phyloP scores from a whole-genome alignment of 1,140 invertebrate species.

The Helicoverpa armigera region DNA sequence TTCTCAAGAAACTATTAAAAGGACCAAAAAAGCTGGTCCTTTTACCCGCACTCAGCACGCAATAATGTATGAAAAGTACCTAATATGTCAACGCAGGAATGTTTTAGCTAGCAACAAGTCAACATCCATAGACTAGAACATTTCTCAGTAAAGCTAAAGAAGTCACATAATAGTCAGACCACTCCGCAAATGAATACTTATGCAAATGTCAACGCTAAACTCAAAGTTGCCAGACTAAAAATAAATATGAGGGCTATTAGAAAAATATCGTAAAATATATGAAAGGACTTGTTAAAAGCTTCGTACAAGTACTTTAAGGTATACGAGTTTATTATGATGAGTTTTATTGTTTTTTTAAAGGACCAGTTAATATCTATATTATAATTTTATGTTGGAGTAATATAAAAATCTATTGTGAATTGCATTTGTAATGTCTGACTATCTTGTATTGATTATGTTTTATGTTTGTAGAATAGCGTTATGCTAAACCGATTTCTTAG shows the following conservation, averaged over 20 bases:
- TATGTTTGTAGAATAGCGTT: too few species aligned
- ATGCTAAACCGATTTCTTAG: too few species aligned
- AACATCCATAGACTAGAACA: slow-evolving; percentile 7
- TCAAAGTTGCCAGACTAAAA: slow-evolving; percentile 15
- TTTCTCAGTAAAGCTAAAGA: slow-evolving; percentile 34
- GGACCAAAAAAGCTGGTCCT: neutral
- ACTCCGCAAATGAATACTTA: slow-evolving; percentile 33
- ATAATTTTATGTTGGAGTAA: too few species aligned
- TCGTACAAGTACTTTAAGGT: neutral
- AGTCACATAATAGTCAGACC: slow-evolving; percentile 23
- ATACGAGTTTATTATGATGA: neutral
- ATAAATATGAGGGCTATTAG: slow-evolving; percentile 2
- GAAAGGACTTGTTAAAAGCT: neutral
- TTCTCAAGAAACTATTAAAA: neutral
- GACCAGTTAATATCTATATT: neutral
- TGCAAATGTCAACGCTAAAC: slow-evolving; percentile 4
- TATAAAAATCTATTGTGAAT: too few species aligned
- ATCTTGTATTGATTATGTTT: too few species aligned
- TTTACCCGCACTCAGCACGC: neutral
- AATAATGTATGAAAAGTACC: slow-evolving; percentile 6
- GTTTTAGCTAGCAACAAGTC: slow-evolving; percentile 10
- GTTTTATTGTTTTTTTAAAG: neutral
- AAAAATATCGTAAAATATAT: slow-evolving; percentile 13
- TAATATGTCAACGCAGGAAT: neutral
- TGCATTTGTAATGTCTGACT: too few species aligned